Conservation (phyloP, 2,797 vertebrate species). For the Loris lydekkerianus region DNA sequence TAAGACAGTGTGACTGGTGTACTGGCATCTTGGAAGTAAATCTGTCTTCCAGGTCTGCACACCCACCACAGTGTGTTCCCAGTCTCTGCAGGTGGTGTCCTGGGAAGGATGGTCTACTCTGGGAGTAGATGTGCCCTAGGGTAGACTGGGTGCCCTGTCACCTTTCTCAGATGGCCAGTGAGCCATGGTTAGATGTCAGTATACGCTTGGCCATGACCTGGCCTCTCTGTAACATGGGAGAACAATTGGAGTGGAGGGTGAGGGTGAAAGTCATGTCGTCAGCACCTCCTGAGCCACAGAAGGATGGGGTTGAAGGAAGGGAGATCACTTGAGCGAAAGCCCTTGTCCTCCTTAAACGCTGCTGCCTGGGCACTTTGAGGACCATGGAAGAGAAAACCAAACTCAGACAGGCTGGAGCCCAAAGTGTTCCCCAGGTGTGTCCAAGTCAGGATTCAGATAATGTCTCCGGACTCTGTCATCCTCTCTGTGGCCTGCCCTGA, state of each 20-base stretch:
- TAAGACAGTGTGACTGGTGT: neutral
- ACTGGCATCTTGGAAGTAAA: neutral
- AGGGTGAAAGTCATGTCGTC: neutral
- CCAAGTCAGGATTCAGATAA: accelerated
- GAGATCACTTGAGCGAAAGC: neutral
- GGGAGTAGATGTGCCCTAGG: neutral
- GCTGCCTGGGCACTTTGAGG: neutral
- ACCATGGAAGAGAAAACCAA: accelerated
- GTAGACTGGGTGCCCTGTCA: no score
- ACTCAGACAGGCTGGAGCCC: neutral
- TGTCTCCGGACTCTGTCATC: accelerated
- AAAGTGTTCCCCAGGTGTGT: no score
- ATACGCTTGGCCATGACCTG: accelerated
- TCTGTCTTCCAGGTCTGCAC: neutral
- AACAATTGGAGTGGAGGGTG: neutral
- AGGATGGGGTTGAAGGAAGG: neutral
- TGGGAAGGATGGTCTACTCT: accelerated
- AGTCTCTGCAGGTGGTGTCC: accelerated
- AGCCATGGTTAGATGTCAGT: neutral
- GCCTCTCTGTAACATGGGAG: neutral
- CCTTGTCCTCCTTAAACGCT: accelerated
- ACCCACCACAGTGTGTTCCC: accelerated
- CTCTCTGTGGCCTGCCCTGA: neutral
- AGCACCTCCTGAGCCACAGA: neutral
- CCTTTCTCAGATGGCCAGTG: neutral